Base-by-base conservation (phyloP, 2,888 invertebrate species). In the Lochmaea capreae region DNA sequence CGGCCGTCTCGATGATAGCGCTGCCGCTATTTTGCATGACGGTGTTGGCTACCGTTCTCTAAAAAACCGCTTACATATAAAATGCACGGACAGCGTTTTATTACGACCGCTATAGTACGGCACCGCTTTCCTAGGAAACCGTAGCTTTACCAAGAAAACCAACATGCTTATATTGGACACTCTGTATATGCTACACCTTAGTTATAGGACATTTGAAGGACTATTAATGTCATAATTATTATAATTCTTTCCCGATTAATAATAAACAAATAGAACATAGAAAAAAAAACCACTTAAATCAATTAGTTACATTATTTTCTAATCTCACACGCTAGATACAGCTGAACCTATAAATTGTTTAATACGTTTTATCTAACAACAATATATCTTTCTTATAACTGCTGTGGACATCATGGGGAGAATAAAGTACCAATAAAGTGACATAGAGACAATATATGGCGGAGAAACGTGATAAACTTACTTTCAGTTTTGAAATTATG, bases 291-390 rank as follows among this genome's bases (percentile, higher is more conserved):
- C 8, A 54, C 18, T 54, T 16, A 2, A 54, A 18, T 54, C 54
- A 54, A 54, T 54, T 54, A 54, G 54, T 54, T 11, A 16, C 54
- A 54, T n/a, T n/a, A n/a, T 54, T n/a, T 54, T 16, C n/a, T 54
- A 18, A 54, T 54, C 18, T 18, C 6, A 18, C n/a, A 54, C 54
- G 54, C 76, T 42, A 65, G 71, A 76, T 74, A 81, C 81, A 82
- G 81, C 77, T 80, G 71, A 80, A 54, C 18, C 79, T 77, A 84
- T 84, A 84, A 84, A 84, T 84, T 81, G 80, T 70, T 16, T 73
- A n/a, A 77, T 83, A 82, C 83, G 83, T 83, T 84, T 84, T 84
- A 82, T 79, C 79, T 78, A 76, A 77, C 75, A 52, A 66, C 65
- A 54, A 66, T 65, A 70, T 70, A 65, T 67, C 75, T 66, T 66